Evolutionary conservation across 2,888 invertebrate species (phyloP).

Genomic region (Drosophila seclusa): DNA sequence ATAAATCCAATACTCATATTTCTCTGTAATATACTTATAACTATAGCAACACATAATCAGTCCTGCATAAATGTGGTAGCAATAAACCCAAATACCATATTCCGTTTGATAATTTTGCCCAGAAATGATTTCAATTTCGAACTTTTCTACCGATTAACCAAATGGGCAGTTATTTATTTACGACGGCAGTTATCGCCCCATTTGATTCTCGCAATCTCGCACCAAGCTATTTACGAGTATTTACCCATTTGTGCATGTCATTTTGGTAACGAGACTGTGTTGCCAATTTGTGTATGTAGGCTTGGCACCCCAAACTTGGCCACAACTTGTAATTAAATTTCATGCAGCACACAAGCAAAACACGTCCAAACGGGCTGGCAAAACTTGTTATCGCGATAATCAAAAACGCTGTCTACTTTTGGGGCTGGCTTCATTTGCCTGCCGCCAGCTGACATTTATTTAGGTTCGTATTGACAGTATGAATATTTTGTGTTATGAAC

Average conservation of each 20-base stretch:
- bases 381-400: constrained; percentile 46
- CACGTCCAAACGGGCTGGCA: constrained; percentile 24
- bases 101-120: neutral
- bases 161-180: constrained; percentile 1
- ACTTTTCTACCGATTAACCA: constrained; percentile 10
- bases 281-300: constrained; percentile 41
- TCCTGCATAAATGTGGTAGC: neutral
- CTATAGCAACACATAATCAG: too few relatives aligned
- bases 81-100: neutral
- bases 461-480: neutral
- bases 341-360: constrained; percentile 26
- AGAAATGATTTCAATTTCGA: neutral
- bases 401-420: constrained; percentile 45
- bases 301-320: constrained; percentile 33
- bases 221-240: constrained; percentile 13
- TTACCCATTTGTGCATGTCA: constrained; percentile 49
- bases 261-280: constrained; percentile 16
- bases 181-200: constrained; percentile 1
- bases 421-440: constrained; percentile 37
- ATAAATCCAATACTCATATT: too few relatives aligned
- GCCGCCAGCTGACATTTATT: neutral
- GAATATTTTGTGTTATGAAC: constrained; percentile 1
- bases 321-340: constrained; percentile 69
- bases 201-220: constrained; percentile 19
- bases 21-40: too few relatives aligned